Base-by-base conservation (phyloP, 2,888 invertebrate species). In the Agrochola circellaris region DNA sequence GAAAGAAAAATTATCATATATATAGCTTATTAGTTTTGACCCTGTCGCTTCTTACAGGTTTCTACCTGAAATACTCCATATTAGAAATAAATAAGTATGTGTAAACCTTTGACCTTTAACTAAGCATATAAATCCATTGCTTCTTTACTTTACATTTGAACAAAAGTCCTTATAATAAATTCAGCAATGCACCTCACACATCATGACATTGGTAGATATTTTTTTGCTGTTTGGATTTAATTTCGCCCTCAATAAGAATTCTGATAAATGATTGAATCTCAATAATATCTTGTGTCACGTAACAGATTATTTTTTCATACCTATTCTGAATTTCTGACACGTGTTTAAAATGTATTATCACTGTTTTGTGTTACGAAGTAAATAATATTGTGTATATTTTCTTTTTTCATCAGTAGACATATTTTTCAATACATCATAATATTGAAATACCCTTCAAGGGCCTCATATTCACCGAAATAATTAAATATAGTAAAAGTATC, bases 1-100 rank as follows among this genome's bases (percentile, higher is more conserved):
- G 73, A 84, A 87, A 82, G 81, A 83, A 51, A 82, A 86, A 90
- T 89, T 89, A 90, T 86, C 88, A 89, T 89, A 90, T 88, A 89
- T 86, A 89, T 88, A 78, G 87, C 85, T 84, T 86, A 85, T 89
- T 84, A 81, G 83, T 78, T 79, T 86, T 66, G 77, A 68, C 78
- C 78, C 75, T 79, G 82, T 77, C 81, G 81, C 64, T 75, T 54
- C 51, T 86, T 45, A 65, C 42, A 26, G 26, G 38, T 70, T 69
- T 75, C n/a, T 71, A 51, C 38, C 15, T 72, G 56, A 82, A 65
- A 48, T 58, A 62, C n/a, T 65, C 23, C 11, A 66, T 75, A 73
- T 67, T 56, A n/a, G 15, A 58, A 62, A 69, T 74, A 75, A 56
- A 72, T 84, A 48, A 26, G 62, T 70, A 69, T 68, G 1, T 23